Percentiles rank a stretch among this genome's conserved stretches.
These are phyloP conservation scores for Epiblema foenella DNA, from an alignment of 2,888 invertebrate genomes.

Conservation along the genomic window DNA sequence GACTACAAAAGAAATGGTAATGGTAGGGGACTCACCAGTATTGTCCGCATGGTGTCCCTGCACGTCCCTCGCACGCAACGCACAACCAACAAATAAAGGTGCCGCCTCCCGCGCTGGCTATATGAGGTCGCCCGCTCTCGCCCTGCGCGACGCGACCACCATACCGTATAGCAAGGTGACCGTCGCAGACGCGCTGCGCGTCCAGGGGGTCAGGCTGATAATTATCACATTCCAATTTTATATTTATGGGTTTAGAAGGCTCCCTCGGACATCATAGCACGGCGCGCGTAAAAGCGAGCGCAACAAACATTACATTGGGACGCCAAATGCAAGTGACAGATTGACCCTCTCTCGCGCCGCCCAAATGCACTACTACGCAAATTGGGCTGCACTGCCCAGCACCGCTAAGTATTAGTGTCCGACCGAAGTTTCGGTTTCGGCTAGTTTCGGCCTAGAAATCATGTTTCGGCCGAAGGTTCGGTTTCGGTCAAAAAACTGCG, in stretches of 20 bases:
- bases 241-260: not conserved
- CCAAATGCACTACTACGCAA: slow-evolving; percentile 63
- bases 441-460: too few species aligned
- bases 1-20: slow-evolving; percentile 10
- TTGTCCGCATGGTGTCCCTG: slow-evolving; percentile 78
- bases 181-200: slow-evolving; percentile 59
- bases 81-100: slow-evolving; percentile 83
- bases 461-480: too few species aligned
- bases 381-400: slow-evolving; percentile 68
- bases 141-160: slow-evolving; percentile 79
- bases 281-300: not conserved
- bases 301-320: not conserved
- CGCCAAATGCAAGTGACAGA: not conserved
- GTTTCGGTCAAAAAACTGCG: too few species aligned
- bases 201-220: not conserved
- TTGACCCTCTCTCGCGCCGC: slow-evolving; percentile 45
- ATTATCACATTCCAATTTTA: not conserved
- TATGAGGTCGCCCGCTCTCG: slow-evolving; percentile 84
- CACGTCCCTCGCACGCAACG: slow-evolving; percentile 79
- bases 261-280: too few species aligned
- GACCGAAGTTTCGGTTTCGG: too few species aligned
- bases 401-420: too few species aligned
- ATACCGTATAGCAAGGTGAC: slow-evolving; percentile 82
- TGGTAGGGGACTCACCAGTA: slow-evolving; percentile 72
- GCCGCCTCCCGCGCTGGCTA: slow-evolving; percentile 77